A percentile compares a stretch with the other conserved stretches of the same genome.
Evolutionary conservation across 2,888 invertebrate species (phyloP).

Genomic region (Ectropis crepuscularia): DNA sequence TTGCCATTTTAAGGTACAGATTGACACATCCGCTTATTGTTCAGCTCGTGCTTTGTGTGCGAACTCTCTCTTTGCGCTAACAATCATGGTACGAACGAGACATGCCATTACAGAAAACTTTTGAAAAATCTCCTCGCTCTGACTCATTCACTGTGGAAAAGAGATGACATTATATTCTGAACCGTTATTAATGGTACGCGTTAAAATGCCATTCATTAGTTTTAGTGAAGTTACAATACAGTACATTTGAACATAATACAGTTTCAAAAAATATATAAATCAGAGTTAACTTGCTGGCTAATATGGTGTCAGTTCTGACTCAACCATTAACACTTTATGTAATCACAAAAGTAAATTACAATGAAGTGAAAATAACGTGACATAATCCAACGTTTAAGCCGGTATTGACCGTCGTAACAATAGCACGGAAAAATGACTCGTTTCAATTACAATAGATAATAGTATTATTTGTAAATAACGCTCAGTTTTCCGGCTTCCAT

Average conservation of each 20-base stretch:
- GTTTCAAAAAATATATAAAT: too few species aligned
- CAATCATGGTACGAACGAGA: background rate
- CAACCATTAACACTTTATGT: conserved; percentile 17
- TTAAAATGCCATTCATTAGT: background rate
- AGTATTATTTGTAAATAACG: conserved; percentile 1
- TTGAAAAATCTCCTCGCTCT: too few species aligned
- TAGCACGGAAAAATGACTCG: conserved; percentile 11
- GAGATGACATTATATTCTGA: too few species aligned
- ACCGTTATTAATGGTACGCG: too few species aligned
- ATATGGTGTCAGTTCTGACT: conserved; percentile 3
- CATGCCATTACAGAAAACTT: too few species aligned
- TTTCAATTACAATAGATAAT: conserved; percentile 6
- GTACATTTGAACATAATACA: too few species aligned
- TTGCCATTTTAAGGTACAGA: background rate
- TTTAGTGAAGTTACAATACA: conserved; percentile 1
- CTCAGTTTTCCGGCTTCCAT: conserved; percentile 26
- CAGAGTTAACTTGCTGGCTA: background rate
- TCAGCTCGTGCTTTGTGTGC: conserved; percentile 4
- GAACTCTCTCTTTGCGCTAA: conserved; percentile 8
- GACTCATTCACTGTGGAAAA: too few species aligned
- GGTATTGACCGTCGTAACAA: conserved; percentile 18
- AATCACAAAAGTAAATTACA: conserved; percentile 10
- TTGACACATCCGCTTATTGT: conserved; percentile 9
- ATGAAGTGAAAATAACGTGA: conserved; percentile 16
- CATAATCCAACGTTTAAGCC: conserved; percentile 4